A percentile compares a stretch with the other conserved stretches of the same genome.
phyloP scores from a whole-genome alignment of 2,888 invertebrate species.

The Byasa hedistus region DNA sequence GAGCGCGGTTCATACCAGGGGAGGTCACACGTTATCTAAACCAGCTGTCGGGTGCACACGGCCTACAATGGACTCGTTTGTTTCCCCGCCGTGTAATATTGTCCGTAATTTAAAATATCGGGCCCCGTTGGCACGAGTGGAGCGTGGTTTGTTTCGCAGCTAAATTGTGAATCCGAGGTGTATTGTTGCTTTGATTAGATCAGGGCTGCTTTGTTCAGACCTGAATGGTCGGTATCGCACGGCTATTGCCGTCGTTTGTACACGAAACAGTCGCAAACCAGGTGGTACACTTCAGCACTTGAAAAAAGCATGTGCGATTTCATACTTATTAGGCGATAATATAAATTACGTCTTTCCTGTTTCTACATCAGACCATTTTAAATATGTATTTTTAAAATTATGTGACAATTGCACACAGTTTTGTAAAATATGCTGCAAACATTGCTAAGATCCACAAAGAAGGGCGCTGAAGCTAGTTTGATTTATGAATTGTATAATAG shows the following conservation, averaged over 20 bases:
- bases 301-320: not conserved
- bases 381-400: too few species aligned
- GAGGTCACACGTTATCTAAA: conserved; percentile 76
- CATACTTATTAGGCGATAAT: not conserved
- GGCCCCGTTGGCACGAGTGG: conserved; percentile 54
- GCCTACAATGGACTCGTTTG: conserved; percentile 72
- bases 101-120: conserved; percentile 76
- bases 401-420: too few species aligned
- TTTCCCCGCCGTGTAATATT: conserved; percentile 69
- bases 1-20: conserved; percentile 61
- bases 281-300: conserved; percentile 36
- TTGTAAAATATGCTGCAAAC: too few species aligned
- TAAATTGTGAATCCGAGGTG: conserved; percentile 66
- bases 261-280: conserved; percentile 54
- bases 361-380: too few species aligned
- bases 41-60: conserved; percentile 72
- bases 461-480: too few species aligned
- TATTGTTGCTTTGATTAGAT: conserved; percentile 78
- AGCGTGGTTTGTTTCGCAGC: conserved; percentile 63
- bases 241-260: conserved; percentile 58
- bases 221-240: conserved; percentile 59
- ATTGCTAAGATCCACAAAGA: too few species aligned
- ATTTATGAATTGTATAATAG: too few species aligned
- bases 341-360: too few species aligned
- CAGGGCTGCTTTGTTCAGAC: conserved; percentile 69